phyloP scores from a whole-genome alignment of 2,888 invertebrate genomes.

The Elegia similella region DNA sequence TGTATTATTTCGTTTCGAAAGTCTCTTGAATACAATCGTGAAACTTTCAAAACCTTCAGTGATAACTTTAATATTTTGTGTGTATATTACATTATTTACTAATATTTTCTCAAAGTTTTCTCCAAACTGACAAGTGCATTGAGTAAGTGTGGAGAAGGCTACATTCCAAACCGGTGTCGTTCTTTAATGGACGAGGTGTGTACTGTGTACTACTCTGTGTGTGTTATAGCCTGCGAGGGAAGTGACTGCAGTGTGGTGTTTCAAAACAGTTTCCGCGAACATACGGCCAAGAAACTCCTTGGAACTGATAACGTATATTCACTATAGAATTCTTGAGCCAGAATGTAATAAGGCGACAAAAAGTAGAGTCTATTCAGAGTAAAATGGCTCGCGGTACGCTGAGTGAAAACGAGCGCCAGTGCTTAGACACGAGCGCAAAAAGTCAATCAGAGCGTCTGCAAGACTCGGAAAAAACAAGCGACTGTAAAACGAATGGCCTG shows the following conservation, averaged over 20 bases:
- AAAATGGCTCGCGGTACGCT: slow-evolving; percentile 74
- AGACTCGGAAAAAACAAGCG: slow-evolving; percentile 58
- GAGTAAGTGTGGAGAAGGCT: slow-evolving; percentile 69
- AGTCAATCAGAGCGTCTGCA: slow-evolving; percentile 60
- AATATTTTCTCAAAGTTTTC: slow-evolving; percentile 47
- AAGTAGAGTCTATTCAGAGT: slow-evolving; percentile 33
- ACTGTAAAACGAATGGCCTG: slow-evolving; percentile 61
- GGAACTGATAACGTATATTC: slow-evolving; percentile 25
- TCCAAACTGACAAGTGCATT: slow-evolving; percentile 63
- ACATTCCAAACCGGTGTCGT: slow-evolving; percentile 80
- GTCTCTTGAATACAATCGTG: slow-evolving; percentile 41
- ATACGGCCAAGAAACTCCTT: slow-evolving; percentile 37
- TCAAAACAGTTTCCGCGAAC: slow-evolving; percentile 34
- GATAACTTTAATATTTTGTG: neutral
- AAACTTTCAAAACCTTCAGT: slow-evolving; percentile 41
- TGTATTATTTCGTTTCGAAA: slow-evolving; percentile 28
- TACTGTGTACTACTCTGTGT: slow-evolving; percentile 71
- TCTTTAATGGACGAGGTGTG: slow-evolving; percentile 75
- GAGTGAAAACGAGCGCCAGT: slow-evolving; percentile 72
- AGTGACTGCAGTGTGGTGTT: slow-evolving; percentile 52
- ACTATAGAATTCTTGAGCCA: slow-evolving; percentile 33
- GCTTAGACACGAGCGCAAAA: slow-evolving; percentile 63
- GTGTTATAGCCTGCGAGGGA: slow-evolving; percentile 58
- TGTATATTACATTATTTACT: slow-evolving; percentile 21
- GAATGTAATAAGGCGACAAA: slow-evolving; percentile 44